These are phyloP conservation scores for Bovichtus diacanthus DNA, from an alignment of 2,797 vertebrate species.

Conservation along the genomic window DNA sequence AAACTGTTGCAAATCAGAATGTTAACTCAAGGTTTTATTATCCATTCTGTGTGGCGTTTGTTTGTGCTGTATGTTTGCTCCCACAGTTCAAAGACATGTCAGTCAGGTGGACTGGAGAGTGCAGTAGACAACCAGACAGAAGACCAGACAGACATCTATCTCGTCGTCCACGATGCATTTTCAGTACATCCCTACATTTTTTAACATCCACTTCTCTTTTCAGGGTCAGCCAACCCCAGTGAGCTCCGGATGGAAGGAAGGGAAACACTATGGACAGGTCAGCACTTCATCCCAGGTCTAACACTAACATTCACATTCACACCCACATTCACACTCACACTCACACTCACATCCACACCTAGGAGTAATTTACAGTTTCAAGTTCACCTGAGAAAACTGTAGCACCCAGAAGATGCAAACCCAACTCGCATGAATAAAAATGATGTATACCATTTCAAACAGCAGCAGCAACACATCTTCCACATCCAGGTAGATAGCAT, in stretches of 20 bases:
- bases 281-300: conserved; percentile 25
- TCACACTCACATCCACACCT: conserved; percentile 30
- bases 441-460: background rate
- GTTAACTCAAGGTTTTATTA: background rate
- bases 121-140: background rate
- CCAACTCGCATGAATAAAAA: conserved; percentile 10
- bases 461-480: background rate
- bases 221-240: conserved; percentile 26
- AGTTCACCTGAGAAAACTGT: conserved; percentile 28
- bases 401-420: conserved; percentile 8
- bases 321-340: conserved; percentile 20
- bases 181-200: conserved; percentile 38
- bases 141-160: conserved; percentile 16
- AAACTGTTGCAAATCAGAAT: background rate
- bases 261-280: conserved; percentile 33
- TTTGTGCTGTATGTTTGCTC: background rate
- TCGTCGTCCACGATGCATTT: background rate
- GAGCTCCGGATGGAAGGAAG: conserved; percentile 6
- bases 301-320: too few species aligned
- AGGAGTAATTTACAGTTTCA: conserved; percentile 27
- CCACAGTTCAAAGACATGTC: background rate
- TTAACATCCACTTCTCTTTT: conserved; percentile 27
- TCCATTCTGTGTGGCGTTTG: background rate
- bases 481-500: conserved; percentile 5
- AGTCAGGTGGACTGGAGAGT: conserved; percentile 9